A percentile compares a stretch with the other conserved stretches of the same genome.
Evolutionary conservation across 2,113 vertebrate species (phyloP).

Genomic region (Eidolon helvum): DNA sequence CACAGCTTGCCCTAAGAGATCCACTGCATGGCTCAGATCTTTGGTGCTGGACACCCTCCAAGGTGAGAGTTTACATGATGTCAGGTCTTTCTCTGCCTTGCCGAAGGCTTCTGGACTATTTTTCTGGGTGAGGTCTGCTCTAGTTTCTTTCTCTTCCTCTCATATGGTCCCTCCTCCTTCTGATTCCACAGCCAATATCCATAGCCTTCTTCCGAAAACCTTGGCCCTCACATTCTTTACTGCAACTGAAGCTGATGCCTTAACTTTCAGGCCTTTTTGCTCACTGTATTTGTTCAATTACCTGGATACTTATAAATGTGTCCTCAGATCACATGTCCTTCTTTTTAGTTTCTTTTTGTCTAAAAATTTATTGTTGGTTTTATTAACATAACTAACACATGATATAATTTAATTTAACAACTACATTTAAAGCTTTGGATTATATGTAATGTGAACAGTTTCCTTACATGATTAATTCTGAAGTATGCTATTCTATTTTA

Average conservation of each 20-base stretch:
- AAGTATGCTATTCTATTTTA: not conserved
- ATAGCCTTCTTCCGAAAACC: not conserved
- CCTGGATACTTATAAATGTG: not conserved
- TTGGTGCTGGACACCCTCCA: not conserved
- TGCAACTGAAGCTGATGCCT: not conserved
- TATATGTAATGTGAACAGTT: not conserved
- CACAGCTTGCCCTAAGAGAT: not conserved
- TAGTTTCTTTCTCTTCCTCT: not conserved
- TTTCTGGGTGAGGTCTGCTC: not conserved
- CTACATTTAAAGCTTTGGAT: not conserved
- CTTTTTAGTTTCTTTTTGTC: not conserved
- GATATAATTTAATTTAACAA: not conserved
- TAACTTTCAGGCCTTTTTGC: not conserved
- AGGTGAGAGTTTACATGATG: not conserved
- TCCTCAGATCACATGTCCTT: not conserved
- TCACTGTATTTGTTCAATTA: not conserved
- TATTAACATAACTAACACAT: not conserved
- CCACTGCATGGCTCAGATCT: not conserved
- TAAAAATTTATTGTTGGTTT: not conserved
- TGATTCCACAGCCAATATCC: not conserved
- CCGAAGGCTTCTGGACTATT: not conserved
- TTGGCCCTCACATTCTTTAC: not conserved
- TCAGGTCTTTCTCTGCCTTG: not conserved
- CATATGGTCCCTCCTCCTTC: not conserved
- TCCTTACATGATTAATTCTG: slow-evolving; percentile 11